Percentiles rank a stretch among this genome's conserved stretches.
phyloP scores from a whole-genome alignment of 1,140 invertebrate genomes.

The Thalassaphorura encarpata region DNA sequence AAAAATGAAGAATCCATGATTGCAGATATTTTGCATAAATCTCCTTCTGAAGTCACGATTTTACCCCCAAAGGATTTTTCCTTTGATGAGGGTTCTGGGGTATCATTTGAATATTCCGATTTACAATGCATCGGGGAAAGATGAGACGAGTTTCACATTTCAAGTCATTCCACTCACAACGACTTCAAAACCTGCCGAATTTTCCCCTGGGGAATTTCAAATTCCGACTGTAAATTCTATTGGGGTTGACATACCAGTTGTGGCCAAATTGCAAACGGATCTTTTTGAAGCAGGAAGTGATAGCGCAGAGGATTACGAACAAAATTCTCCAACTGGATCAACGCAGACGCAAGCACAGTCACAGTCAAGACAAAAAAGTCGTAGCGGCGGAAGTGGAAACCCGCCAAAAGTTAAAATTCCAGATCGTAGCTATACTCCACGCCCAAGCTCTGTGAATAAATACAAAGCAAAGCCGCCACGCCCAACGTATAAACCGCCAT shows the following conservation, averaged over 20 bases:
- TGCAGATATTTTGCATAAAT: too few species aligned
- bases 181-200: too few species aligned
- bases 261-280: constrained; percentile 17
- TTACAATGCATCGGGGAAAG: not conserved
- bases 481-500: too few species aligned
- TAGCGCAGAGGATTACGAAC: constrained; percentile 4
- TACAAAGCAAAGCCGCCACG: too few species aligned
- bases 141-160: not conserved
- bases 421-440: constrained; percentile 14
- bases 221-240: too few species aligned
- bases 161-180: too few species aligned
- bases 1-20: too few species aligned
- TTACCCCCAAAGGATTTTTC: constrained; percentile 19
- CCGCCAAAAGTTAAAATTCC: not conserved
- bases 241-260: not conserved
- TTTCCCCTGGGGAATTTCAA: too few species aligned
- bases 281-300: constrained; percentile 16
- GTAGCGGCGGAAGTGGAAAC: not conserved
- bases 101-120: constrained; percentile 22
- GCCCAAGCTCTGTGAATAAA: constrained; percentile 12
- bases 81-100: constrained; percentile 7
- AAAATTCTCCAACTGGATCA: too few species aligned
- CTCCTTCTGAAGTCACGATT: constrained; percentile 26
- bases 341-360: too few species aligned
- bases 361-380: too few species aligned